Conservation (phyloP, 1,140 invertebrate species). For the Thalassaphorura encarpata region DNA sequence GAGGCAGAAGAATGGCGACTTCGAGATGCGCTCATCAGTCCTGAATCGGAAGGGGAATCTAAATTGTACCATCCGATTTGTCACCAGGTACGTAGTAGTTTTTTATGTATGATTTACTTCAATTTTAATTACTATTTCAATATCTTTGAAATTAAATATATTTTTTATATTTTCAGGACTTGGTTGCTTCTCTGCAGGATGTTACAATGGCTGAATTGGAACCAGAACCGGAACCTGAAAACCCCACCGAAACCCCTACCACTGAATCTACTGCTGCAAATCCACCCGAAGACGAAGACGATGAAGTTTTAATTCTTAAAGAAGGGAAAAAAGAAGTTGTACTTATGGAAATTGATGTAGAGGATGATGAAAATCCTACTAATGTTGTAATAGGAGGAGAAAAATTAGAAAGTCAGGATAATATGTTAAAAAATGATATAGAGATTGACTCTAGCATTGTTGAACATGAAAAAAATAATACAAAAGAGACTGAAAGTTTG, state of each 20-base stretch:
- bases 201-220: background rate
- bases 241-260: background rate
- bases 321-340: slow-evolving; percentile 34
- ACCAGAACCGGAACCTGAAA: background rate
- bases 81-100: slow-evolving; percentile 63
- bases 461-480: slow-evolving; percentile 11
- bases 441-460: slow-evolving; percentile 6
- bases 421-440: slow-evolving; percentile 10
- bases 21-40: slow-evolving; percentile 58
- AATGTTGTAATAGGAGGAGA: too few relatives aligned
- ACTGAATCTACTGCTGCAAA: slow-evolving; percentile 17
- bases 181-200: background rate
- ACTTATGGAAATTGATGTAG: slow-evolving; percentile 29
- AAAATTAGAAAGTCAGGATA: slow-evolving; percentile 19
- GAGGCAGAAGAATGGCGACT: slow-evolving; percentile 94
- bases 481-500: slow-evolving; percentile 1
- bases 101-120: background rate
- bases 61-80: slow-evolving; percentile 84
- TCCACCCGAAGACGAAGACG: slow-evolving; percentile 37
- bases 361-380: slow-evolving; percentile 25
- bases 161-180: background rate
- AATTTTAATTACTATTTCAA: background rate
- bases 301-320: slow-evolving; percentile 36
- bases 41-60: slow-evolving; percentile 46
- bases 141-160: background rate